Evolutionary conservation across 2,888 invertebrate species (phyloP).

Genomic region (Endotricha flammealis): DNA sequence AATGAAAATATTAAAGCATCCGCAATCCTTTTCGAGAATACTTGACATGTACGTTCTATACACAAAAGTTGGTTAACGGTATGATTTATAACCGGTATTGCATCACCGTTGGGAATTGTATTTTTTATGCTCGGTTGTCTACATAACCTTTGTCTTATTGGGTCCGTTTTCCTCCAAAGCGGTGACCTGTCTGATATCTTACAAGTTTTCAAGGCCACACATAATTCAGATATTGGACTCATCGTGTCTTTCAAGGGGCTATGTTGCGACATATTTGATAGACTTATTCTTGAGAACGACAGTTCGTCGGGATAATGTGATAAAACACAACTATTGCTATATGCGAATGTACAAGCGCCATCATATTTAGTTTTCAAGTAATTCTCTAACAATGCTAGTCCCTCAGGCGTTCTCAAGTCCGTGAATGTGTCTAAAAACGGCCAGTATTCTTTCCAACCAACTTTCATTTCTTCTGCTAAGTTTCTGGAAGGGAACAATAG

Average conservation of each 20-base stretch:
- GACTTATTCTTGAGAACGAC: slow-evolving; percentile 50
- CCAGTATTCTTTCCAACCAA: slow-evolving; percentile 96
- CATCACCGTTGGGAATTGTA: slow-evolving; percentile 41
- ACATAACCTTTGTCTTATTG: slow-evolving; percentile 48
- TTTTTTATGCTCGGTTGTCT: slow-evolving; percentile 46
- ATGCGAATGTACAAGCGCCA: slow-evolving; percentile 55
- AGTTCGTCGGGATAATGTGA: slow-evolving; percentile 45
- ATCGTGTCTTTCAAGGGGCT: slow-evolving; percentile 35
- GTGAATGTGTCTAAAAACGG: slow-evolving; percentile 90
- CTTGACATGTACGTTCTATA: slow-evolving; percentile 71
- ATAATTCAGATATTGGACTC: slow-evolving; percentile 80
- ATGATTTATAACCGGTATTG: slow-evolving; percentile 41
- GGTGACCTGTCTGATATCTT: slow-evolving; percentile 59
- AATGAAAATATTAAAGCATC: slow-evolving; percentile 79
- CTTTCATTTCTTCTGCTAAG: slow-evolving; percentile 83
- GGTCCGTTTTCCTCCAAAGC: slow-evolving; percentile 56
- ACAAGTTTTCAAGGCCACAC: slow-evolving; percentile 77
- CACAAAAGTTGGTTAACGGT: slow-evolving; percentile 62
- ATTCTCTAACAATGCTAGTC: slow-evolving; percentile 85
- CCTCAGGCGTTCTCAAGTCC: slow-evolving; percentile 85
- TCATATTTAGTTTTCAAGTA: slow-evolving; percentile 81
- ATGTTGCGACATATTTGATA: slow-evolving; percentile 35
- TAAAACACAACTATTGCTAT: slow-evolving; percentile 52
- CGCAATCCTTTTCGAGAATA: slow-evolving; percentile 84
- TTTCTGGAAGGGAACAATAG: slow-evolving; percentile 57